A percentile compares a stretch with the other conserved stretches of the same genome.
phyloP scores from a whole-genome alignment of 2,113 vertebrate species.

The Psilopsiagon aymara region DNA sequence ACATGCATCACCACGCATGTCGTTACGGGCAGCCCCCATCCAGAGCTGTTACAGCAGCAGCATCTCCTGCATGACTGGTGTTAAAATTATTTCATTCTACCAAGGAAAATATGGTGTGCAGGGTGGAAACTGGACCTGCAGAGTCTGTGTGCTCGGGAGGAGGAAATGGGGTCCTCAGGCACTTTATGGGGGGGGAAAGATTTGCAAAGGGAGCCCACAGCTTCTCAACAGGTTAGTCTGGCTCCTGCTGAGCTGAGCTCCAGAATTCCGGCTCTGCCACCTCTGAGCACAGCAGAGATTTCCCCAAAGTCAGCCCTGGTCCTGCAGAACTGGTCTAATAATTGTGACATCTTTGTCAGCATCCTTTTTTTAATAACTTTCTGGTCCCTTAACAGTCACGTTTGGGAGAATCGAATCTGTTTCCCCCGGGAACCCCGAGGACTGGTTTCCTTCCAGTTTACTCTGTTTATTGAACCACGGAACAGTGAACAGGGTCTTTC shows the following conservation, averaged over 20 bases:
- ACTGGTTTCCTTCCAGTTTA: background rate
- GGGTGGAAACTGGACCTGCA: background rate
- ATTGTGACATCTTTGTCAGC: background rate
- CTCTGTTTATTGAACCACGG: background rate
- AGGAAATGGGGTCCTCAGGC: background rate
- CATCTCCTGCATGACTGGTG: background rate
- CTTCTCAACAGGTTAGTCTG: background rate
- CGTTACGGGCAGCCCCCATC: background rate
- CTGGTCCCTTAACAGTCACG: background rate
- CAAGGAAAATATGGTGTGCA: background rate
- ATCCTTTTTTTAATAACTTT: background rate
- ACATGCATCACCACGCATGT: accelerated
- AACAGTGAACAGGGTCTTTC: background rate
- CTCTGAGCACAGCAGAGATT: background rate
- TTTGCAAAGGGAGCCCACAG: background rate
- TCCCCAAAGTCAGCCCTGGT: background rate
- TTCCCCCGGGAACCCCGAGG: background rate
- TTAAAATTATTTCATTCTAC: background rate
- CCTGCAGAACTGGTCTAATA: background rate
- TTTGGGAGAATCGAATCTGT: background rate
- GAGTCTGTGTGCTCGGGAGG: background rate
- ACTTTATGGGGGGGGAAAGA: background rate
- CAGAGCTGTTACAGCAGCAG: background rate
- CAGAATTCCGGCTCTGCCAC: background rate
- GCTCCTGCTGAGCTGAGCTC: background rate